phyloP scores from a whole-genome alignment of 2,113 vertebrate genomes.

The Octodon degus region DNA sequence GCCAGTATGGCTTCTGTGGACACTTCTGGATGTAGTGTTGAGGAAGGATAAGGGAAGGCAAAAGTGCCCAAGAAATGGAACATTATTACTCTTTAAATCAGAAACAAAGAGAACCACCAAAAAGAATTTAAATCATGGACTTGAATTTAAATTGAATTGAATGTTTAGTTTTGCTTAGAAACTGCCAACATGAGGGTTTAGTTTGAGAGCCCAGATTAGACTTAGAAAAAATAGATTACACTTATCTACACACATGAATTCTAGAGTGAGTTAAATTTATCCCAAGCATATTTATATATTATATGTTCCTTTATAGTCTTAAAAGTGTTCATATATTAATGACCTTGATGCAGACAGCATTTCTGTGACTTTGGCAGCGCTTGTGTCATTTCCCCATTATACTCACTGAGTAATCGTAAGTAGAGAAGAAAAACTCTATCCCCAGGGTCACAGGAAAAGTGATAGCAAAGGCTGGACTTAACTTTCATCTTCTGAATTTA shows the following conservation, averaged over 20 bases:
- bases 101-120: not conserved
- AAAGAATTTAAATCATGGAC: slow-evolving; percentile 22
- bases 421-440: slow-evolving; percentile 18
- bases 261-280: slow-evolving; percentile 51
- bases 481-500: slow-evolving; percentile 46
- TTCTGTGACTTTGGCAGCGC: not conserved
- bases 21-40: not conserved
- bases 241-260: slow-evolving; percentile 56
- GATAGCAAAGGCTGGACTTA: not conserved
- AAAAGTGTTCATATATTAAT: slow-evolving; percentile 34
- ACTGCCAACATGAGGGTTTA: slow-evolving; percentile 36
- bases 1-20: not conserved
- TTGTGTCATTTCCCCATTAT: not conserved
- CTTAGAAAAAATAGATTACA: slow-evolving; percentile 17
- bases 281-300: not conserved
- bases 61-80: not conserved
- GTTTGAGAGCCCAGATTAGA: slow-evolving; percentile 58
- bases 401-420: not conserved
- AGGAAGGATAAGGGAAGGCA: not conserved
- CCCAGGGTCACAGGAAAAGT: not conserved
- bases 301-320: slow-evolving; percentile 29
- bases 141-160: not conserved
- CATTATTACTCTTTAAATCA: not conserved
- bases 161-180: slow-evolving; percentile 11
- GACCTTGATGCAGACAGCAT: not conserved